Conservation (phyloP, 2,797 vertebrate genomes). For the Gambusia yucatana region DNA sequence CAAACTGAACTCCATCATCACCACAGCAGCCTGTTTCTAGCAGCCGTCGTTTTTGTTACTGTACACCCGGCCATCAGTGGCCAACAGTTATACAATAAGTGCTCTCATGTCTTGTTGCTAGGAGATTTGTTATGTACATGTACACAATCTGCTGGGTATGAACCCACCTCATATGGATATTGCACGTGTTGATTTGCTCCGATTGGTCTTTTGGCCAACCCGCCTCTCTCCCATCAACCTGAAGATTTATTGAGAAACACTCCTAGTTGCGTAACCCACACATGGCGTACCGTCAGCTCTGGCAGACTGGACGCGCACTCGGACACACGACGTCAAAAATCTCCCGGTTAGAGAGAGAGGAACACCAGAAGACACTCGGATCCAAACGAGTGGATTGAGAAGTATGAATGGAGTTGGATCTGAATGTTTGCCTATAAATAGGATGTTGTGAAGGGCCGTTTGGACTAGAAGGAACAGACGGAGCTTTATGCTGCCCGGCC, state of each 20-base stretch:
- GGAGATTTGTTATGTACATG: constrained; percentile 38
- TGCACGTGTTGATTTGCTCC: constrained; percentile 6
- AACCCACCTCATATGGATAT: constrained; percentile 28
- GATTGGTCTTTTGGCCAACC: constrained; percentile 23
- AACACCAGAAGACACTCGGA: neutral
- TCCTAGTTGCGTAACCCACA: constrained; percentile 51
- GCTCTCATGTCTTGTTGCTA: constrained; percentile 45
- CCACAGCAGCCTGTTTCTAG: neutral
- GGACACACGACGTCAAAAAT: constrained; percentile 3
- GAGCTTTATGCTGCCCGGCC: constrained; percentile 60
- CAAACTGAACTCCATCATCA: neutral
- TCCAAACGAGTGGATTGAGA: constrained; percentile 29
- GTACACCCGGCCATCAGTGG: constrained; percentile 15
- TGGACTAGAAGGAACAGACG: constrained; percentile 68
- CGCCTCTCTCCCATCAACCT: constrained; percentile 31
- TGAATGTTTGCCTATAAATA: constrained; percentile 65
- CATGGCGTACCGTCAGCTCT: neutral
- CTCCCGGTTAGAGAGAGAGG: neutral
- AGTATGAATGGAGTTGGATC: constrained; percentile 64
- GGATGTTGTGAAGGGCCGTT: constrained; percentile 53
- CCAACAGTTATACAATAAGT: neutral
- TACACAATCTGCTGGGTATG: constrained; percentile 4
- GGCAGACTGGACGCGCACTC: constrained; percentile 25
- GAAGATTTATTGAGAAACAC: constrained; percentile 56
- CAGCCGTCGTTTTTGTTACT: neutral